These are phyloP conservation scores for Sakesphorus luctuosus DNA, from an alignment of 2,113 vertebrate genomes.

Conservation along the genomic window DNA sequence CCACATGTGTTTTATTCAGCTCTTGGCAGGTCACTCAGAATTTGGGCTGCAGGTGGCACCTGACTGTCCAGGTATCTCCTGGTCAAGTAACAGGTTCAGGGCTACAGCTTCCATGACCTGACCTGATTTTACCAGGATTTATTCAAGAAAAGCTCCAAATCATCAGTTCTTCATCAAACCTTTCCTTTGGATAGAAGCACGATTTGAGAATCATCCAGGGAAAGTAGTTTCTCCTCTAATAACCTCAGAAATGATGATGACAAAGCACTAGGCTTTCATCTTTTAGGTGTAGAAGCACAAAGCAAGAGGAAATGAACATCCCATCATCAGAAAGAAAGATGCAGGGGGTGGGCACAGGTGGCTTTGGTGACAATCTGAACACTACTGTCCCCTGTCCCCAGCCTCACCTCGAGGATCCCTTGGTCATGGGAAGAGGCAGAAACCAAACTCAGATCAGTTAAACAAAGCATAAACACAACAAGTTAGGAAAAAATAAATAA, in stretches of 20 bases:
- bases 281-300: background rate
- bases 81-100: background rate
- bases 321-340: background rate
- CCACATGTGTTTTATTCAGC: background rate
- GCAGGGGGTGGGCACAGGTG: accelerated
- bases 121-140: background rate
- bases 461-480: background rate
- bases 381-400: background rate
- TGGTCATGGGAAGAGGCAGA: background rate
- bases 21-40: background rate
- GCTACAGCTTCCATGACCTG: background rate
- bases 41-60: background rate
- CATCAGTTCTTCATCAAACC: background rate
- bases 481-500: background rate
- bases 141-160: background rate
- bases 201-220: background rate
- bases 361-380: background rate
- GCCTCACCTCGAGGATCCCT: background rate
- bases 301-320: background rate
- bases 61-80: background rate
- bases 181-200: background rate
- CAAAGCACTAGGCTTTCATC: background rate
- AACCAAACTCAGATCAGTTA: background rate
- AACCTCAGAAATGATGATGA: background rate
- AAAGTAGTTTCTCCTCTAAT: background rate